Evolutionary conservation across 1,140 invertebrate genomes (phyloP).

Genomic region (Pteromalus puparum): DNA sequence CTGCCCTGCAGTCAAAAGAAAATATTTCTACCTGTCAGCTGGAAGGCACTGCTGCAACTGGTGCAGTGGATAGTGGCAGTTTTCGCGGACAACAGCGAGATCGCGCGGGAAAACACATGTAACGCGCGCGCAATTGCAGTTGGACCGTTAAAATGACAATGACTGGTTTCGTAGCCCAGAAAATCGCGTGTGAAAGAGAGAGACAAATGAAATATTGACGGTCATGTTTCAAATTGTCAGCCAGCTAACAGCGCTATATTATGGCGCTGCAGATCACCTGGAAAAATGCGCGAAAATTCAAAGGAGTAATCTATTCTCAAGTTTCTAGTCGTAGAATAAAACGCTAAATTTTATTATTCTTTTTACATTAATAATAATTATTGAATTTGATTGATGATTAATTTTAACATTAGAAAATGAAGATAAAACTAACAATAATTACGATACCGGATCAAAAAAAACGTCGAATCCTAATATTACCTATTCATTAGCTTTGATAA

Average conservation of each 20-base stretch:
- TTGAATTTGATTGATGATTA: no score
- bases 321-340: no score
- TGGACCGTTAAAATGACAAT: not conserved
- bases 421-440: no score
- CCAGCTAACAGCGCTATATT: not conserved
- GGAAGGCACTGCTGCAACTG: not conserved
- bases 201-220: not conserved
- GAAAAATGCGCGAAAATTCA: not conserved
- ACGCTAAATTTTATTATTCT: no score
- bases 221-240: not conserved
- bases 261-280: not conserved
- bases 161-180: not conserved
- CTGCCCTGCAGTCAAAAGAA: not conserved
- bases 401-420: no score
- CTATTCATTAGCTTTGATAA: no score
- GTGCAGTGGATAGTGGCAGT: not conserved
- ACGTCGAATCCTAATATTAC: no score
- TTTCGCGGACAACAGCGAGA: not conserved
- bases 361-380: no score
- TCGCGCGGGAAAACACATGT: conserved; percentile 27
- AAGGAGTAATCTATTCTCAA: not conserved
- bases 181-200: not conserved
- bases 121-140: not conserved
- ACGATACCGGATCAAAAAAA: no score
- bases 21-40: conserved; percentile 17